Base-by-base conservation (phyloP, 1,140 invertebrate genomes). In the Drosophila littoralis region DNA sequence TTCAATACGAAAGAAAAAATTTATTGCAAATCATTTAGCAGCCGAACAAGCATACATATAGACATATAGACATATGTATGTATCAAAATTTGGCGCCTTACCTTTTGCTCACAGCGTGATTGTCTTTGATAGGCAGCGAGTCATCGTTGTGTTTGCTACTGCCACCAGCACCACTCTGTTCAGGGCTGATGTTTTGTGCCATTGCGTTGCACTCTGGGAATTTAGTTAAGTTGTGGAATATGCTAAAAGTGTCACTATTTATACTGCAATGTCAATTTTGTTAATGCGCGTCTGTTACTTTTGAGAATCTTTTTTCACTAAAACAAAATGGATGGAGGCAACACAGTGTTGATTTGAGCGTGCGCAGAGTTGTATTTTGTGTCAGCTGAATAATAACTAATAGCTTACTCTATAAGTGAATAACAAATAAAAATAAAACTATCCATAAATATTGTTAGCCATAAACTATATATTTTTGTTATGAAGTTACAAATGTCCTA, bases 41-140 rank as follows among this genome's bases (percentile, higher is more conserved):
- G 36, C 35, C 50, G 17, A 58, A 48, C 54, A 17, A 32, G 17
- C 45, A 28, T 57, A 28, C n/a, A 15, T 51, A 36, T 57, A 40
- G 17, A 28, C n/a, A 15, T 51, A 36, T 57, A 40, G 17, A 42
- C 54, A 40, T 59, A 15, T 43, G 45, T 36, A 59, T 43, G 64
- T 48, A 67, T 72, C 22, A 46, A 57, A 73, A 55, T 70, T 73
- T 79, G 67, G 81, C 54, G 63, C 72, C 93, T 93, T 70, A 96
- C 96, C 96, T 95, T 95, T 97, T 97, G 93, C 95, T 96, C 61
- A 97, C 96, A 91, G 96, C 96, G 93, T 97, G 96, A 94, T 96
- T 97, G 92, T 97, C 96, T 92, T 96, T 96, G 68, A 96, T 94
- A 91, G 94, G 93, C 81, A 94, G 94, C 77, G 94, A 95, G 85